Evolutionary conservation across 2,888 invertebrate genomes (phyloP).

Genomic region (Morpho achilles): DNA sequence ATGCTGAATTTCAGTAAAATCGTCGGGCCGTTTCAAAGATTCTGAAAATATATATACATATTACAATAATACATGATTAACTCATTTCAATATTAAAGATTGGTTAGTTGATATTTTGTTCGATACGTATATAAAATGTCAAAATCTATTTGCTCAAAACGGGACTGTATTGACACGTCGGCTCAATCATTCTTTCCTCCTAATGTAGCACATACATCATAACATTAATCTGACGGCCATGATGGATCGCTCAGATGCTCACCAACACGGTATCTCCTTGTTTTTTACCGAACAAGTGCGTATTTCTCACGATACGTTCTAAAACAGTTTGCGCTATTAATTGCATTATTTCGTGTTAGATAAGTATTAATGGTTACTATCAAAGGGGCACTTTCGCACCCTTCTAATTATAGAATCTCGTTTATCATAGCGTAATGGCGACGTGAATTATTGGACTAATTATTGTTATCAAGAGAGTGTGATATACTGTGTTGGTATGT

Average conservation of each 20-base stretch:
- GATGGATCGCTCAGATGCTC: slow-evolving; percentile 57
- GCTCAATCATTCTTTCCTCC: slow-evolving; percentile 29
- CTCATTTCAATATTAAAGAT: too few relatives aligned
- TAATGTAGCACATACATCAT: slow-evolving; percentile 57
- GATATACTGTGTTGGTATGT: slow-evolving; percentile 15
- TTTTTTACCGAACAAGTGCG: slow-evolving; percentile 66
- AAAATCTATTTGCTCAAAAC: slow-evolving; percentile 10
- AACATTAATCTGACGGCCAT: slow-evolving; percentile 63
- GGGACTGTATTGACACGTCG: slow-evolving; percentile 17
- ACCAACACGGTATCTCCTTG: slow-evolving; percentile 39
- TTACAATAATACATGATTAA: too few relatives aligned
- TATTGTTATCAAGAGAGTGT: slow-evolving; percentile 35
- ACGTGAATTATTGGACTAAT: slow-evolving; percentile 57
- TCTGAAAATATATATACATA: too few relatives aligned
- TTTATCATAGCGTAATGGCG: slow-evolving; percentile 60
- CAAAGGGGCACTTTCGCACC: slow-evolving; percentile 48
- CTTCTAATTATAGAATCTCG: slow-evolving; percentile 69
- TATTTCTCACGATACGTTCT: slow-evolving; percentile 59
- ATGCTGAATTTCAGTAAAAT: too few relatives aligned
- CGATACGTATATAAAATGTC: neutral
- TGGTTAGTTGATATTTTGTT: neutral
- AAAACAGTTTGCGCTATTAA: slow-evolving; percentile 72
- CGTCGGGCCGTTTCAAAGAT: too few relatives aligned
- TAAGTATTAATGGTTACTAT: slow-evolving; percentile 66
- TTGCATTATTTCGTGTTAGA: slow-evolving; percentile 73